These are phyloP conservation scores for Drosophila mauritiana DNA, from an alignment of 1,140 invertebrate species.

Conservation along the genomic window DNA sequence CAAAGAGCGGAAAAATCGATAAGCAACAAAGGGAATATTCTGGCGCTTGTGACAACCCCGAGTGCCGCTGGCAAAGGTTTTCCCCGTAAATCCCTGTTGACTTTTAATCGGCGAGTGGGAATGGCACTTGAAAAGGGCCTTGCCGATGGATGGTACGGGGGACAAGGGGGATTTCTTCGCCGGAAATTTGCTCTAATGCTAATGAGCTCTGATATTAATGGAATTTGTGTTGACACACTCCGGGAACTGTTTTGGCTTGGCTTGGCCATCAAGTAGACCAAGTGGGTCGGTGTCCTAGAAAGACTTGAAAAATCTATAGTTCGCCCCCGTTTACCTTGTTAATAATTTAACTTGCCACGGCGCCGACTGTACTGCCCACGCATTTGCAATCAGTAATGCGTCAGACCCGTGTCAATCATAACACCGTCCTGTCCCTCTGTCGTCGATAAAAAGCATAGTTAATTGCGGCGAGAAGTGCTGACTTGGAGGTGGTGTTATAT, in stretches of 20 bases:
- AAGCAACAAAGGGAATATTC: slow-evolving; percentile 49
- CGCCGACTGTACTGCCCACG: background rate
- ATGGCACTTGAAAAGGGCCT: background rate
- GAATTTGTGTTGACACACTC: slow-evolving; percentile 28
- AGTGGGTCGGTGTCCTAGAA: slow-evolving; percentile 1
- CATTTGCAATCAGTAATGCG: slow-evolving; percentile 45
- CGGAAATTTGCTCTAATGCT: slow-evolving; percentile 7
- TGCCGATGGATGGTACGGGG: background rate
- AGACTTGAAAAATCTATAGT: slow-evolving; percentile 1
- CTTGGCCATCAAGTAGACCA: too few species aligned
- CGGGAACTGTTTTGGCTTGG: background rate
- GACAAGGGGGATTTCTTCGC: background rate
- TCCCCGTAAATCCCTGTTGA: slow-evolving; percentile 5
- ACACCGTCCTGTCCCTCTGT: background rate
- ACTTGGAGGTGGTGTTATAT: background rate
- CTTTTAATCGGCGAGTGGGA: slow-evolving; percentile 3
- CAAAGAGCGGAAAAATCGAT: slow-evolving; percentile 68
- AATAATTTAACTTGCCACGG: slow-evolving; percentile 5
- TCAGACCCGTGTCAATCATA: slow-evolving; percentile 44
- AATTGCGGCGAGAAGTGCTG: slow-evolving; percentile 24
- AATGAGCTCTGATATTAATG: slow-evolving; percentile 24
- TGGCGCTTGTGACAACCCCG: slow-evolving; percentile 35
- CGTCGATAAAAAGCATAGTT: slow-evolving; percentile 3
- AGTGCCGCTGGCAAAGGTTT: background rate
- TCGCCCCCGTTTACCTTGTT: slow-evolving; percentile 1